Conservation (phyloP, 1,140 invertebrate genomes). For the Cherax destructor region DNA sequence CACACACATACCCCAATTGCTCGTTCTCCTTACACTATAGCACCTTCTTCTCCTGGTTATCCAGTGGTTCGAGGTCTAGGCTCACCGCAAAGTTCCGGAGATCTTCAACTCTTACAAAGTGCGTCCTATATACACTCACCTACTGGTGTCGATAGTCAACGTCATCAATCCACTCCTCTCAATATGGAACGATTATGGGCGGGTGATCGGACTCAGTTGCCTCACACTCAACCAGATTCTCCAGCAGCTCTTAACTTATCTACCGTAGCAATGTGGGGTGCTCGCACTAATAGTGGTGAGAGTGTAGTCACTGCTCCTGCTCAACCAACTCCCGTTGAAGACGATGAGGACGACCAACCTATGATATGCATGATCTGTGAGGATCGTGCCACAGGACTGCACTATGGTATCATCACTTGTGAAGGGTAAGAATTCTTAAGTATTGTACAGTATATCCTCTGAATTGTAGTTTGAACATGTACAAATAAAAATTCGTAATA, state of each 20-base stretch:
- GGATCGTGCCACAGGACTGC: slow-evolving; percentile 96
- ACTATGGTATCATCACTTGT: slow-evolving; percentile 98
- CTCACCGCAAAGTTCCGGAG: slow-evolving; percentile 41
- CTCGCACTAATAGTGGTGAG: slow-evolving; percentile 34
- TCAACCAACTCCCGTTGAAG: slow-evolving; percentile 61
- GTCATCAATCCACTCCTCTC: slow-evolving; percentile 79
- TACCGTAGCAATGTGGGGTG: slow-evolving; percentile 71
- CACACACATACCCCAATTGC: slow-evolving; percentile 52
- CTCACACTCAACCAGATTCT: slow-evolving; percentile 75
- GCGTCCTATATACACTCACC: slow-evolving; percentile 66
- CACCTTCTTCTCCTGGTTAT: slow-evolving; percentile 56
- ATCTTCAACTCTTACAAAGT: slow-evolving; percentile 54
- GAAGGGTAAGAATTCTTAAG: slow-evolving; percentile 84
- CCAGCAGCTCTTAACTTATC: slow-evolving; percentile 73
- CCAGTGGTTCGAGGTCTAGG: slow-evolving; percentile 43
- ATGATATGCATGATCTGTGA: slow-evolving; percentile 99
- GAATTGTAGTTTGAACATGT: neutral
- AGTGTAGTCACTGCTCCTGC: slow-evolving; percentile 18
- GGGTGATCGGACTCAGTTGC: slow-evolving; percentile 87
- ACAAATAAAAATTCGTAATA: neutral
- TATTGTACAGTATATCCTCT: too few species aligned
- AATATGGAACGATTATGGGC: slow-evolving; percentile 95
- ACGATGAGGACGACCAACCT: slow-evolving; percentile 91
- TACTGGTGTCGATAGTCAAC: slow-evolving; percentile 64
- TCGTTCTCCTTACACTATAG: slow-evolving; percentile 59